Evolutionary conservation across 1,140 invertebrate genomes (phyloP).

Genomic region (Parapsyche elsis): DNA sequence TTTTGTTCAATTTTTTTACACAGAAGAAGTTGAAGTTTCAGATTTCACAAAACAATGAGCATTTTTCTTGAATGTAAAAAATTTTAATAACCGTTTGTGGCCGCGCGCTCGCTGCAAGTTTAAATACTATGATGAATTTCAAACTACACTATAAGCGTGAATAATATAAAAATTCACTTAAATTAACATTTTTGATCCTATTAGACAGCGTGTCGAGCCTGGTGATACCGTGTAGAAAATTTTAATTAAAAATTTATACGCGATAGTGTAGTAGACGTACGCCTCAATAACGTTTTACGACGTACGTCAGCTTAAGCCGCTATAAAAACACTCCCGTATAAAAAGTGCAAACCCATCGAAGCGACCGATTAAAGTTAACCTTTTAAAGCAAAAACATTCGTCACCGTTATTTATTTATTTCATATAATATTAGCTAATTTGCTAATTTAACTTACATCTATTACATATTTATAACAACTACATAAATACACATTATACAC

Average conservation of each 20-base stretch:
- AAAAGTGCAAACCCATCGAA: neutral
- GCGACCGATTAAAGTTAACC: neutral
- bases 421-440: neutral
- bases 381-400: neutral
- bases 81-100: no score
- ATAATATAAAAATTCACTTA: no score
- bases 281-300: slow-evolving; percentile 44
- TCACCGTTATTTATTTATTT: neutral
- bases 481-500: no score
- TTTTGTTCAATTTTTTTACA: slow-evolving; percentile 3
- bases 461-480: no score
- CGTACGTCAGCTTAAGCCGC: slow-evolving; percentile 25
- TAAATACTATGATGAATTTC: no score
- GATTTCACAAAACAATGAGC: neutral
- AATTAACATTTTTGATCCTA: no score
- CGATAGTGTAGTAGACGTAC: slow-evolving; percentile 3
- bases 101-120: neutral
- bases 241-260: slow-evolving; percentile 45
- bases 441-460: no score
- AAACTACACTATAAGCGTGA: no score
- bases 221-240: neutral
- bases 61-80: neutral
- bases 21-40: neutral
- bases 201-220: no score
- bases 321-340: slow-evolving; percentile 3